Base-by-base conservation (phyloP, 2,113 vertebrate genomes). In the Centropristis striata region DNA sequence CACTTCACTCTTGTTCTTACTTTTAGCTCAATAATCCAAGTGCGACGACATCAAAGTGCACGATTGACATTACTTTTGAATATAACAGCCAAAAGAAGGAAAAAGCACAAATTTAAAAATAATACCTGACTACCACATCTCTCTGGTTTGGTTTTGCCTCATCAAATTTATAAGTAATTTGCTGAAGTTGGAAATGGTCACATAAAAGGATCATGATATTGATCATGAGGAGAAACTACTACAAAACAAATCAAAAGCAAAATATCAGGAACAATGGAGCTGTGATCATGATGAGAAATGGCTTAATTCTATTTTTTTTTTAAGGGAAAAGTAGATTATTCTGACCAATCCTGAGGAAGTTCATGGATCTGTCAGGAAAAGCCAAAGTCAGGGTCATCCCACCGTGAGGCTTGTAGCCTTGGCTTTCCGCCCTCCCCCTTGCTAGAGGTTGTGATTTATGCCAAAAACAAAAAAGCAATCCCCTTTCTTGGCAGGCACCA, bases 391-490 rank as follows among this genome's bases (percentile, higher is more conserved):
- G 23, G 11, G 75, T 63, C 47, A 70, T 73, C 75, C 44, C 53
- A 65, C 23, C 4, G 0, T 25, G n/a, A 66, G 63, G 37, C 69
- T 71, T 71, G 39, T 8, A 49, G 46, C 27, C 58, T 72, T 72
- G 42, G 66, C 37, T 39, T 18, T 50, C 21, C 23, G 50, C 77
- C 49, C 78, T 61, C 82, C 81, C 81, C 47, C 28, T 37, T 42
- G 51, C 46, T 58, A n/a, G 28, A 76, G 67, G 82, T 75, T 64
- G 58, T 78, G 66, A 89, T 90, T 87, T 71, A 85, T 75, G 70
- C 69, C 77, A 85, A 83, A 90, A 85, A 87, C 85, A 80, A 87
- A 83, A 79, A 83, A 75, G 84, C 80, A 82, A 81, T 86, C 51
- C 50, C 80, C 72, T 87, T 69, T 77, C 86, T 86, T 86, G 90